Conservation (phyloP, 1,140 invertebrate species). For the Drosophila punjabiensis region DNA sequence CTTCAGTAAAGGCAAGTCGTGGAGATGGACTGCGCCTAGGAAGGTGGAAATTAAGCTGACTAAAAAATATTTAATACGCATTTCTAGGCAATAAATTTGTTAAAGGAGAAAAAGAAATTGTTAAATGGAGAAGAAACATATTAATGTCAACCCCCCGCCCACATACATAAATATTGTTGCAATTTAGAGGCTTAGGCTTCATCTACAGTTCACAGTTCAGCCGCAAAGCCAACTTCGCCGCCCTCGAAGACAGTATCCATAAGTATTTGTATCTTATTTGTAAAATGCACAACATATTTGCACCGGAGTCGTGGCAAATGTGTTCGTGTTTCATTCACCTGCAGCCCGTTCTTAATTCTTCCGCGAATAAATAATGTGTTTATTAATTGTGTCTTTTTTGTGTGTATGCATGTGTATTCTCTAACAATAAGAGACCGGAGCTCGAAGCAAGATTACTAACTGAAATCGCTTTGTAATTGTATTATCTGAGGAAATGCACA, state of each 20-base stretch:
- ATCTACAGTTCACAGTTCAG: constrained; percentile 48
- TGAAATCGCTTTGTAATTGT: constrained; percentile 73
- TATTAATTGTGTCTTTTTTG: constrained; percentile 60
- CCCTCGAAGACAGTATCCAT: constrained; percentile 72
- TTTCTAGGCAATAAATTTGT: constrained; percentile 82
- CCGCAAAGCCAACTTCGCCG: constrained; percentile 57
- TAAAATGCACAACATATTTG: constrained; percentile 59
- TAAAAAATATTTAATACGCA: constrained; percentile 62
- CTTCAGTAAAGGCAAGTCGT: background rate
- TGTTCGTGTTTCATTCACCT: constrained; percentile 35
- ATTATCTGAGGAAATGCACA: constrained; percentile 78
- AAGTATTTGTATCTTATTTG: constrained; percentile 77
- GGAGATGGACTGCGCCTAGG: background rate
- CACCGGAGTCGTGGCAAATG: constrained; percentile 45
- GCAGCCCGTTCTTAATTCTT: constrained; percentile 45
- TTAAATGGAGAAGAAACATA: constrained; percentile 61
- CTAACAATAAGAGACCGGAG: constrained; percentile 63
- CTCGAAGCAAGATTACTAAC: constrained; percentile 72
- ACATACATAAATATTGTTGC: constrained; percentile 59
- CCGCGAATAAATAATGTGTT: constrained; percentile 74
- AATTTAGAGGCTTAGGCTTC: constrained; percentile 49
- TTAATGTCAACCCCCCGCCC: constrained; percentile 60
- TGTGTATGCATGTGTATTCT: constrained; percentile 65
- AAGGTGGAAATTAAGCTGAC: constrained; percentile 26
- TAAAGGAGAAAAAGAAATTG: constrained; percentile 63